Base-by-base conservation (phyloP, 2,113 vertebrate species). In the Camelus dromedarius region DNA sequence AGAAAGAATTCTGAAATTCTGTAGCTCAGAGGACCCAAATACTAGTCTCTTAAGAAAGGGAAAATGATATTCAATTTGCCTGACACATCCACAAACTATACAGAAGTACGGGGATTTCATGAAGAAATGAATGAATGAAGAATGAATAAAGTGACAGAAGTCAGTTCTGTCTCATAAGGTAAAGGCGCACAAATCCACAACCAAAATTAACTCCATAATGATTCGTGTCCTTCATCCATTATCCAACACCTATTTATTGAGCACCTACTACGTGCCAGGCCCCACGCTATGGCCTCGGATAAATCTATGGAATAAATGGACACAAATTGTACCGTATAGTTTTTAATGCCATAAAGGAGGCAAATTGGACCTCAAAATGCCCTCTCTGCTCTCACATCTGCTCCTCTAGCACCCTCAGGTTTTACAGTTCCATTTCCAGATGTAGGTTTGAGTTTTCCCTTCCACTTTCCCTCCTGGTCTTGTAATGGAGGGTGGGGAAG, bases 1-100 rank as follows among this genome's bases (percentile, higher is more conserved):
- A 18, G 28, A 94, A 62, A 85, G 54, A 88, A 73, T 73, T 80
- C 56, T 83, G 50, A 84, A 72, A 88, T 95, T n/a, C 19, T 50
- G 20, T 5, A 10, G 42, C 46, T 80, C 48, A 32, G 58, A 95
- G 32, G n/a, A 67, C 46, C 4, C 28, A 38, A 84, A 76, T 50
- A 72, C 2, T 26, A 62, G 20, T 69, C 54, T 86, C 38, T 91
- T 72, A 46, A 52, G 3, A 58, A 58, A 66, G 35, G 38, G 38
- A 70, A 73, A 70, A 42, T 3, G 52, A 3, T 28, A 16, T 77
- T 85, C 30, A 5, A 8, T 77, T 56, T 81, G 64, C 20, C 16
- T 48, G 26, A 69, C 3, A 9, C 38, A 76, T 26, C 20, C 30
- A 42, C 6, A 14, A 60, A n/a, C 54, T 35, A 14, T 2, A 0